Conservation (phyloP, 2,888 invertebrate species). For the Lutraria lutraria region DNA sequence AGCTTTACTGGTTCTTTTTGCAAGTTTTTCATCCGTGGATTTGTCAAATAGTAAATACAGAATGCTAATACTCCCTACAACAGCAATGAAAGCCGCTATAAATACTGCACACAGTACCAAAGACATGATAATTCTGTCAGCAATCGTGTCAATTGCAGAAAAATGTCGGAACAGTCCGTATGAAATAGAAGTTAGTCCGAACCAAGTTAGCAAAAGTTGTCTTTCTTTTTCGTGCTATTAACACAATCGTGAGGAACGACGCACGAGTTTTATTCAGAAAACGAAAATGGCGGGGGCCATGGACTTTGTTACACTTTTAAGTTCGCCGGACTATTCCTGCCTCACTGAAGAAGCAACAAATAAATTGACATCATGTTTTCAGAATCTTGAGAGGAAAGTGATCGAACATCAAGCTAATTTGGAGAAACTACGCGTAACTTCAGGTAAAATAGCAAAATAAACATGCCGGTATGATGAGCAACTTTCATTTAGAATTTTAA, state of each 20-base stretch:
- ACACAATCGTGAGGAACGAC: no score
- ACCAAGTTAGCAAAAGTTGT: no score
- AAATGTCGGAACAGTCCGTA: background rate
- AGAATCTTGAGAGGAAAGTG: slow-evolving; percentile 61
- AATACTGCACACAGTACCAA: slow-evolving; percentile 45
- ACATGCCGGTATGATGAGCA: background rate
- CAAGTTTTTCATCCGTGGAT: background rate
- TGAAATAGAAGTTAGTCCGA: no score
- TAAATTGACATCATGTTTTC: slow-evolving; percentile 72
- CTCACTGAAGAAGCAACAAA: slow-evolving; percentile 68
- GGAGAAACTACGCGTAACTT: slow-evolving; percentile 80
- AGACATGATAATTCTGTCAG: slow-evolving; percentile 21
- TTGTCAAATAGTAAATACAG: slow-evolving; percentile 18
- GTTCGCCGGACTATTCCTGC: slow-evolving; percentile 66
- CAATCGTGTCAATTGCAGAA: background rate
- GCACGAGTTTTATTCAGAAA: background rate
- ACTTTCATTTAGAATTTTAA: slow-evolving; percentile 10
- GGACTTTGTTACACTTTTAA: slow-evolving; percentile 72
- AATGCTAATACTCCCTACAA: slow-evolving; percentile 43
- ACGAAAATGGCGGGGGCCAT: slow-evolving; percentile 77
- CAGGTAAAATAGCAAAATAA: slow-evolving; percentile 72
- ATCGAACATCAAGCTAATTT: slow-evolving; percentile 76
- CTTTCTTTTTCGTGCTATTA: no score
- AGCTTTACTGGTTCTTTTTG: slow-evolving; percentile 36
- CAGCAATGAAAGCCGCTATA: slow-evolving; percentile 37